phyloP scores from a whole-genome alignment of 2,888 invertebrate genomes.

The Eumacrocentrus americanus region DNA sequence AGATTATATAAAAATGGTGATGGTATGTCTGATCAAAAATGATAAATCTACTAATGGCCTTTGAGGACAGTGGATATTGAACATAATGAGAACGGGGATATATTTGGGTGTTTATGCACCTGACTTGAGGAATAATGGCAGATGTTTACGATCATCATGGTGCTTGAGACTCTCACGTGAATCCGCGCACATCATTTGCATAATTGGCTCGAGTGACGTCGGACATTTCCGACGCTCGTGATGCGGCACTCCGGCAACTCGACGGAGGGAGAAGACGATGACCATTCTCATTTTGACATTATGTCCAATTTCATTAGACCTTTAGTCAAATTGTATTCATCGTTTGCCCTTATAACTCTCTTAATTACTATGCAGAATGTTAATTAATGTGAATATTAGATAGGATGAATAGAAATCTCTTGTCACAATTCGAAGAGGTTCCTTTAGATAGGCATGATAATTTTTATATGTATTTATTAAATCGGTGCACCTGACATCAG shows the following conservation, averaged over 20 bases:
- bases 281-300: neutral
- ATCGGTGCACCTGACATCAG: neutral
- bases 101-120: slow-evolving; percentile 10
- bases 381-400: neutral
- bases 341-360: neutral
- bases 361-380: neutral
- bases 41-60: neutral
- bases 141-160: slow-evolving; percentile 23
- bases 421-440: neutral
- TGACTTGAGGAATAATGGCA: slow-evolving; percentile 21
- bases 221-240: slow-evolving; percentile 22
- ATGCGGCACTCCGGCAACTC: neutral
- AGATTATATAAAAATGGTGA: neutral
- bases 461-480: neutral
- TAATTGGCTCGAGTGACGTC: slow-evolving; percentile 27
- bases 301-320: neutral
- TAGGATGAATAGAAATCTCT: neutral
- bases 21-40: slow-evolving; percentile 1
- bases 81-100: neutral
- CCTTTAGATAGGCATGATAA: neutral
- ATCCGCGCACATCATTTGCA: slow-evolving; percentile 24
- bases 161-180: slow-evolving; percentile 19
- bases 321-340: neutral
- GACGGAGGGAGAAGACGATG: neutral
- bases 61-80: neutral